A percentile compares a stretch with the other conserved stretches of the same genome.
These are phyloP conservation scores for Thunnus thynnus DNA, from an alignment of 2,113 vertebrate genomes.

Conservation along the genomic window DNA sequence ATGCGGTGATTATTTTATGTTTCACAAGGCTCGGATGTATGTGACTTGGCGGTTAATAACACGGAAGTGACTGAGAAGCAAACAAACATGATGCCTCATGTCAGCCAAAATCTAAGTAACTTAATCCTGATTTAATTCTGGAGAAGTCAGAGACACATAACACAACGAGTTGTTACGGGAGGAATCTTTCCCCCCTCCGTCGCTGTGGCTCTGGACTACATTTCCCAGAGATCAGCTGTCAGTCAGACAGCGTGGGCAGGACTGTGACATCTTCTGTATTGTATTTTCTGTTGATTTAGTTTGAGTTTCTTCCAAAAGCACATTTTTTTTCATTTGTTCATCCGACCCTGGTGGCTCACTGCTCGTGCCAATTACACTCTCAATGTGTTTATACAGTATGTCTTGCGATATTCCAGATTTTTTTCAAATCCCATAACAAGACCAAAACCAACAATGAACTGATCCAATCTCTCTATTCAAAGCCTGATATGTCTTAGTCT, in stretches of 20 bases:
- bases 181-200: not conserved
- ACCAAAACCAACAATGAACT: not conserved
- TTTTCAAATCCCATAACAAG: not conserved
- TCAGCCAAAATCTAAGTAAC: not conserved
- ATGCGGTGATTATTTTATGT: not conserved
- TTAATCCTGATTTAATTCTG: constrained; percentile 5
- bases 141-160: not conserved
- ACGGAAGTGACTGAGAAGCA: not conserved
- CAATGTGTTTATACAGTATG: no score
- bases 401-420: no score
- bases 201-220: not conserved
- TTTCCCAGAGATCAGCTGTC: not conserved
- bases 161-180: not conserved
- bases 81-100: not conserved
- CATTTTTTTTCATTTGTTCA: no score
- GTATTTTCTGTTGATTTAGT: no score
- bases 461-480: no score
- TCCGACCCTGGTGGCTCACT: not conserved
- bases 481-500: no score
- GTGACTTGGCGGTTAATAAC: not conserved
- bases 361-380: not conserved
- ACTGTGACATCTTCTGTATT: not conserved
- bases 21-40: not conserved
- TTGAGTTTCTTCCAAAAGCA: not conserved
- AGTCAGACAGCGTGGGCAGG: not conserved